phyloP scores from a whole-genome alignment of 1,140 invertebrate species.

The Argopecten irradians region DNA sequence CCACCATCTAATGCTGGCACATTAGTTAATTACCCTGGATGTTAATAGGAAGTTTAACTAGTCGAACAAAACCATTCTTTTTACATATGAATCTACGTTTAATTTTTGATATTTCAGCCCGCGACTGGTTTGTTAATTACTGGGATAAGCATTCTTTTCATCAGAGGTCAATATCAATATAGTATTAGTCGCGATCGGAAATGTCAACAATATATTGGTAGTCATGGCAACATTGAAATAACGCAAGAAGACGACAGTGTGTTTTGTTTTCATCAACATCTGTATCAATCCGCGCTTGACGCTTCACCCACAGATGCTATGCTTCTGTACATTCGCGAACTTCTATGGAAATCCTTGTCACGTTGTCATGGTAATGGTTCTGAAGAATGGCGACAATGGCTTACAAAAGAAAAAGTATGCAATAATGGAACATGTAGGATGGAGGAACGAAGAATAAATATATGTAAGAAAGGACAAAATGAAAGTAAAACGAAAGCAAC shows the following conservation, averaged over 20 bases:
- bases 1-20: too few relatives aligned
- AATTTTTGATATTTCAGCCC: neutral
- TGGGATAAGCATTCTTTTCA: neutral
- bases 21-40: too few relatives aligned
- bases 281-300: neutral
- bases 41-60: too few relatives aligned
- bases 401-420: neutral
- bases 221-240: neutral
- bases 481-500: neutral
- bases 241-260: neutral
- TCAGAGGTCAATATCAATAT: neutral
- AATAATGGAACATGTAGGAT: neutral
- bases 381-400: neutral
- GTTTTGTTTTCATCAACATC: neutral
- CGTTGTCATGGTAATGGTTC: neutral
- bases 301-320: neutral
- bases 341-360: neutral
- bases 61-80: too few relatives aligned
- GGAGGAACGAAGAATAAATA: neutral
- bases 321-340: neutral
- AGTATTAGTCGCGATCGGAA: neutral
- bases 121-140: neutral
- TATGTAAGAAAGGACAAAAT: neutral
- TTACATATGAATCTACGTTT: too few relatives aligned
- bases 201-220: neutral